These are phyloP conservation scores for Gasteruption jaculator DNA, from an alignment of 2,888 invertebrate genomes.

Conservation along the genomic window DNA sequence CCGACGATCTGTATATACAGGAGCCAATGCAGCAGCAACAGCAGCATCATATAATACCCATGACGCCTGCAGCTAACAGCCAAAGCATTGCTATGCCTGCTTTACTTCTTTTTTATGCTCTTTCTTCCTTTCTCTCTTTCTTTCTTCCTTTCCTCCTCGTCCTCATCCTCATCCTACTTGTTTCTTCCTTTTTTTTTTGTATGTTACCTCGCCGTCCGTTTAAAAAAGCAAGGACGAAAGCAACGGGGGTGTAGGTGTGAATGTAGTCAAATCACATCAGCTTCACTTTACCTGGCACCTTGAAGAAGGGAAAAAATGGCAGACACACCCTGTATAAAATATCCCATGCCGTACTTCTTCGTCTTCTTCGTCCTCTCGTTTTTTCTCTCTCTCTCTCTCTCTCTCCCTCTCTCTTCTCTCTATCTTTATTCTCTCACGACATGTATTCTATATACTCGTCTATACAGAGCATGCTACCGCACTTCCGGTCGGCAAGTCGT, in stretches of 20 bases:
- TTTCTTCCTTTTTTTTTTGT: too few species aligned
- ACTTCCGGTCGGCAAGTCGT: conserved; percentile 35
- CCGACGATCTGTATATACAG: conserved; percentile 14
- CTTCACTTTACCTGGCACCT: conserved; percentile 34
- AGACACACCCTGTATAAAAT: conserved; percentile 21
- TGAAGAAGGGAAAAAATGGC: conserved; percentile 15
- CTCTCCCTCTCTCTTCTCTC: conserved; percentile 2
- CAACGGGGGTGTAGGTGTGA: conserved; percentile 38
- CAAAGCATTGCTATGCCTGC: too few species aligned
- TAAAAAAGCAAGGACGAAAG: conserved; percentile 14
- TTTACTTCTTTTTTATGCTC: conserved; percentile 5
- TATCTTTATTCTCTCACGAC: conserved; percentile 16
- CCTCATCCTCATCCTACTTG: too few species aligned
- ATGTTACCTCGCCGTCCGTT: conserved; percentile 13
- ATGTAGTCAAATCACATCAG: conserved; percentile 47
- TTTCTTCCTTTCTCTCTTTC: conserved; percentile 10
- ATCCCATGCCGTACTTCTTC: conserved; percentile 14
- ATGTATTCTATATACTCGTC: too few species aligned
- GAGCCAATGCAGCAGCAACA: too few species aligned
- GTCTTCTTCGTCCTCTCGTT: conserved; percentile 16
- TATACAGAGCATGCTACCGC: conserved; percentile 33
- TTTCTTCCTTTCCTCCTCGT: conserved; percentile 22
- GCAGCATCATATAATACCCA: too few species aligned
- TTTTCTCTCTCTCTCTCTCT: conserved; percentile 9
- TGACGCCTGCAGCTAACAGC: too few species aligned